Evolutionary conservation across 2,888 invertebrate species (phyloP), one percentile per base, ranked within the genome.

Genomic region (Orchesellides sinensis): DNA sequence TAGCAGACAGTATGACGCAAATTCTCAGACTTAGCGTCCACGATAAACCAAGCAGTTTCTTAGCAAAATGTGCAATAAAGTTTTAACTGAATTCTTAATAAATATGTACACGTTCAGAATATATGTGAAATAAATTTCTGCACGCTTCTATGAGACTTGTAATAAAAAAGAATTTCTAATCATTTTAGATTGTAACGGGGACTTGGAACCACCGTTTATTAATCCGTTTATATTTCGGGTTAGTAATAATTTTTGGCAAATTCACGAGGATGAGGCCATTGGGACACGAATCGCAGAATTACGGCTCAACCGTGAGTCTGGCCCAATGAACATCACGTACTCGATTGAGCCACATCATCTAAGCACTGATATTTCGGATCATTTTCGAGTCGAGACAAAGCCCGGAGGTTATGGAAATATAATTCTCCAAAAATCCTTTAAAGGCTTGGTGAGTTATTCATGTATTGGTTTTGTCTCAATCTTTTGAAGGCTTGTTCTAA

Each of bases 231-330:
- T 32, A 8, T 61, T 81, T 25, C 73, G 52, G 5, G 32, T 81
- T 12, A 45, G 19, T 6, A 72, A n/a, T 49, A 80, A 80, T 56
- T 74, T 66, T 89, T 96, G 96, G 96, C 92, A 92, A 70, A 93
- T 96, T 79, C 92, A 92, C 83, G 94, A 95, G 86, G 91, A 92
- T 1, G 95, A 95, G 88, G 92, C 92, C 0, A 91, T 95, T n/a
- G 96, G 95, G 14, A 93, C 94, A 27, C 92, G 93, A 86, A 79
- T 87, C 12, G 77, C 83, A 21, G 79, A 81, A 10, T 95, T 81
- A 10, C 6, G 35, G 14, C 17, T 32, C 3, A 72, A 8, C 27
- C 56, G 65, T n/a, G 94, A 8, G 92, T 25, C 72, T 19, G 29
- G 70, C 3, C 19, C 54, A 12, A 21, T 25, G 2, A 75, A 83